Conservation (phyloP, 2,888 invertebrate genomes). For the Capitulum mitella region DNA sequence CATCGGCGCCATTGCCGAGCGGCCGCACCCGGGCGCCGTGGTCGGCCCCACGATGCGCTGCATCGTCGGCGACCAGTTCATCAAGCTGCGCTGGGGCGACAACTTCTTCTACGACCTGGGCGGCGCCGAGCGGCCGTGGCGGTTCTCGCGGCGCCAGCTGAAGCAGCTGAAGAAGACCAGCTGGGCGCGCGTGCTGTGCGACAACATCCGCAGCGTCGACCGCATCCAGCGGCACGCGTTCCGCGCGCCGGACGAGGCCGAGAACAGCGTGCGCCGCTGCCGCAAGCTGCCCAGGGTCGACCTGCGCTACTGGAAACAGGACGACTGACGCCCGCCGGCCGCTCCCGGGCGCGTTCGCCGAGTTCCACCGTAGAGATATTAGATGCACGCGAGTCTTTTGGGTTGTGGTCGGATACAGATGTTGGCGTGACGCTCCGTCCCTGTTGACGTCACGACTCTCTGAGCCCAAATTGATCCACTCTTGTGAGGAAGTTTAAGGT, state of each 20-base stretch:
- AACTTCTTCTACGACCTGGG: conserved; percentile 81
- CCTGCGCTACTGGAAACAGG: not conserved
- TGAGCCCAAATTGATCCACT: no score
- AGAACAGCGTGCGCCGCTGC: not conserved
- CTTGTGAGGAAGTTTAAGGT: no score
- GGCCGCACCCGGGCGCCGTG: conserved; percentile 56
- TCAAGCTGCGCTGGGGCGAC: conserved; percentile 65
- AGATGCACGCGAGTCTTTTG: no score
- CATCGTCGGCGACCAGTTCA: conserved; percentile 72
- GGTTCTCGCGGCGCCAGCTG: conserved; percentile 52
- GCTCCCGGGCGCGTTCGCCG: no score
- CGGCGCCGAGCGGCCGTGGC: conserved; percentile 42
- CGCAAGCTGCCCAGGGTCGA: not conserved
- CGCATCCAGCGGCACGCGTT: not conserved
- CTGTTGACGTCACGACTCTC: no score
- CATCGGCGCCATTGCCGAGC: conserved; percentile 69
- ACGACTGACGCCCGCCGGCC: not conserved
- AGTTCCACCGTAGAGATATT: no score
- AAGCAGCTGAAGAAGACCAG: conserved; percentile 54
- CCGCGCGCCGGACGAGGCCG: not conserved
- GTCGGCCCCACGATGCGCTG: conserved; percentile 71
- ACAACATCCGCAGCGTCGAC: conserved; percentile 47
- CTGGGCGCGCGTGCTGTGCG: conserved; percentile 62
- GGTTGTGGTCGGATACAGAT: no score
- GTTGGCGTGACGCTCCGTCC: no score